Evolutionary conservation across 2,797 vertebrate genomes (phyloP), one percentile per base, ranked within the genome.

Genomic region (Florisuga fusca): DNA sequence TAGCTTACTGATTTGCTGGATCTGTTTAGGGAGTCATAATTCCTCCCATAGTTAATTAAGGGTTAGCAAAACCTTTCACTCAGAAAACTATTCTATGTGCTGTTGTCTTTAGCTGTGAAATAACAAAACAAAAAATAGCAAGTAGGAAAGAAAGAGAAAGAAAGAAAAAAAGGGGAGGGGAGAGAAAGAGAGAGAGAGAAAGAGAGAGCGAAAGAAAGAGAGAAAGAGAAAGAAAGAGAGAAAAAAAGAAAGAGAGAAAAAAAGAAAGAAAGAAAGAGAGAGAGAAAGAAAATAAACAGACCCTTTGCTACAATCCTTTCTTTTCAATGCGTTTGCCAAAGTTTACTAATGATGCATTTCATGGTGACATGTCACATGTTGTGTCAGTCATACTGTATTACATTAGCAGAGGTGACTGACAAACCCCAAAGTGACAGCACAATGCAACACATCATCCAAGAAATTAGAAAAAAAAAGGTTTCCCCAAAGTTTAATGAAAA

Each of bases 331-430:
- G 31, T 91, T 96, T 92, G 84, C 91, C 38, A 46, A 80, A 88
- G 84, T 94, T 96, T 94, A 73, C 64, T 69, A 58, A 61, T n/a
- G 46, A 88, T 86, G 55, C 55, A 68, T 87, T 91, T 89, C 75
- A 87, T 53, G 64, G 69, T 96, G 97, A 96, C 96, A 90, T 89
- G 82, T 87, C 93, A 95, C 94, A 94, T 89, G 79, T 92, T 95
- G 93, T 91, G 92, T 94, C 93, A 81, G 43, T 96, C 96, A 94
- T 87, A 77, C 66, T 78, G 81, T 46, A 75, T 96, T 95, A 95
- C 57, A 89, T 74, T 83, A 89, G 48, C 36, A 48, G 69, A 90
- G 6, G 3, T 96, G 95, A 96, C 50, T 96, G 96, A 96, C 89
- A 79, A 95, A 92, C 83, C 84, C 78, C 53, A 62, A 76, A 94